Evolutionary conservation across 2,797 vertebrate genomes (phyloP).

Genomic region (Rhinoraja longicauda): DNA sequence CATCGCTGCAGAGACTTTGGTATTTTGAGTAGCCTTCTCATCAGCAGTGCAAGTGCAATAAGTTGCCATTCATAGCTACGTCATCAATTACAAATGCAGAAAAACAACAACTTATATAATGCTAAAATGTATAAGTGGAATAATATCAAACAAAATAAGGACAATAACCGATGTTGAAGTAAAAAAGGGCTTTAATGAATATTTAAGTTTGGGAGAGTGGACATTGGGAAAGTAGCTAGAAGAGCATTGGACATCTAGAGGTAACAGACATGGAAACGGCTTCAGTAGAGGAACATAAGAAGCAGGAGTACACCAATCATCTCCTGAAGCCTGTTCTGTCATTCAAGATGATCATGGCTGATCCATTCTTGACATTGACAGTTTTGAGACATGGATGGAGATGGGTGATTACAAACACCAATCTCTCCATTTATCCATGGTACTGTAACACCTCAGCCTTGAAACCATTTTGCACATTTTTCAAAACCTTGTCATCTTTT

Average conservation of each 20-base stretch:
- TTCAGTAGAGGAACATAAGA: background rate
- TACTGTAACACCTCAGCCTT: too few species aligned
- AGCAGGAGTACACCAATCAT: background rate
- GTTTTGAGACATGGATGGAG: too few species aligned
- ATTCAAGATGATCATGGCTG: too few species aligned
- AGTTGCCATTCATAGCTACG: background rate
- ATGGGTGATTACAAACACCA: too few species aligned
- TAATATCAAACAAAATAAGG: background rate
- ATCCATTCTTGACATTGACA: too few species aligned
- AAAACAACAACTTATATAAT: background rate
- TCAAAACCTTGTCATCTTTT: too few species aligned
- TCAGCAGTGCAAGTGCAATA: background rate
- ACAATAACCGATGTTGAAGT: background rate
- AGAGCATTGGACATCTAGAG: background rate
- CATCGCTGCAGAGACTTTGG: too few species aligned
- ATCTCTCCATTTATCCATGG: too few species aligned
- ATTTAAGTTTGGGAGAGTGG: background rate
- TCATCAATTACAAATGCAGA: background rate
- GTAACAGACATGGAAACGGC: background rate
- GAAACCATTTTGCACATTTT: too few species aligned
- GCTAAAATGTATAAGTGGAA: background rate
- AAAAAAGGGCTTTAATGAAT: background rate
- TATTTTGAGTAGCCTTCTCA: background rate
- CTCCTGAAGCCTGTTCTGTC: too few species aligned
- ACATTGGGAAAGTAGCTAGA: background rate